Evolutionary conservation across 1,140 invertebrate genomes (phyloP).

Genomic region (Zaprionus taronus): DNA sequence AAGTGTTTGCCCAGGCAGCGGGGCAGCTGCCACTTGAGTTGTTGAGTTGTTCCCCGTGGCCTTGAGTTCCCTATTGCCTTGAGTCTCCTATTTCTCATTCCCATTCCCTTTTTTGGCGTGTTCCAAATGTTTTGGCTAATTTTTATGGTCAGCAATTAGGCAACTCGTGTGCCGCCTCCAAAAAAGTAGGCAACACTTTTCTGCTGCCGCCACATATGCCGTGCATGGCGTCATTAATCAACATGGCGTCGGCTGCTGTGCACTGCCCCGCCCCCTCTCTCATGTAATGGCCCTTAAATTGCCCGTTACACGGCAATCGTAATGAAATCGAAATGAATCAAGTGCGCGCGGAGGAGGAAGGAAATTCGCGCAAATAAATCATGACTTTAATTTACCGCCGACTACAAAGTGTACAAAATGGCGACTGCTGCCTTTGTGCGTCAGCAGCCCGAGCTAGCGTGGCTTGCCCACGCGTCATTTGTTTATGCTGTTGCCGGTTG

Average conservation of each 20-base stretch:
- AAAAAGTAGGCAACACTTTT: conserved; percentile 73
- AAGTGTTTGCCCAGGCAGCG: conserved; percentile 3
- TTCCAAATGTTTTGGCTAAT: conserved; percentile 50
- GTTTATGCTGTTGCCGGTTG: background rate
- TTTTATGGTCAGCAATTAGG: conserved; percentile 74
- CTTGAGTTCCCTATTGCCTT: too few species aligned
- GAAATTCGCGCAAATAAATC: conserved; percentile 71
- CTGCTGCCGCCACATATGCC: conserved; percentile 40
- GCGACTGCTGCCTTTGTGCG: conserved; percentile 39
- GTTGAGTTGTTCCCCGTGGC: too few species aligned
- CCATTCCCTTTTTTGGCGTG: conserved; percentile 49
- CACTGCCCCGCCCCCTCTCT: too few species aligned
- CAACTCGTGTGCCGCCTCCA: conserved; percentile 44
- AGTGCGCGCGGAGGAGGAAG: conserved; percentile 7
- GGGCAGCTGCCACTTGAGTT: background rate
- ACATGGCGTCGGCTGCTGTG: conserved; percentile 32
- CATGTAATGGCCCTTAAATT: conserved; percentile 53
- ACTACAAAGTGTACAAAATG: conserved; percentile 46
- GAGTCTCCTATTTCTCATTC: background rate
- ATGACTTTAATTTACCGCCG: conserved; percentile 57
- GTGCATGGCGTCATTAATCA: conserved; percentile 71
- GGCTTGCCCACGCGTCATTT: conserved; percentile 33
- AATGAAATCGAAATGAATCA: conserved; percentile 67
- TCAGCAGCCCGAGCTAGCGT: conserved; percentile 26
- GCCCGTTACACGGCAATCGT: conserved; percentile 67